Evolutionary conservation across 2,888 invertebrate genomes (phyloP).

Genomic region (Tupiocoris notatus): DNA sequence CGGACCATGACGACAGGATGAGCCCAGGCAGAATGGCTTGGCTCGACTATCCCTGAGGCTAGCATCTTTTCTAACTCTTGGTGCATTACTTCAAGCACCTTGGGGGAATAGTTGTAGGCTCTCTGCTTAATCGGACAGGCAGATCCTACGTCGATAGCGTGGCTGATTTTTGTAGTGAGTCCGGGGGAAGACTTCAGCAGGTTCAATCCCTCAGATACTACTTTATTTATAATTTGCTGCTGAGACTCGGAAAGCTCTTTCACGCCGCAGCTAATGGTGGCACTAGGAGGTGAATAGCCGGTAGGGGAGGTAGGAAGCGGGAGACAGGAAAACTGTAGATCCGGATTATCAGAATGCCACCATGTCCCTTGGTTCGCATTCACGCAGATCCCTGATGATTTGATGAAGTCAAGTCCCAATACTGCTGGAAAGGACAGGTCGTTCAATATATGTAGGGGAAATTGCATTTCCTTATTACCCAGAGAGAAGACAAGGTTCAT

Average conservation of each 20-base stretch:
- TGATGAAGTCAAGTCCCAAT: constrained; percentile 5
- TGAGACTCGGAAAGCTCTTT: not conserved
- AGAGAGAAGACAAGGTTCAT: not conserved
- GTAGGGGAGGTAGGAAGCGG: not conserved
- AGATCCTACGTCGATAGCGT: constrained; percentile 20
- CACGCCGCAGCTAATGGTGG: constrained; percentile 16
- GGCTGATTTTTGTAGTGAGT: constrained; percentile 1
- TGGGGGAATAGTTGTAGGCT: constrained; percentile 14
- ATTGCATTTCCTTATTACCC: not conserved
- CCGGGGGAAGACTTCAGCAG: not conserved
- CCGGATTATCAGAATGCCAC: not conserved
- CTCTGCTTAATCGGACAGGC: constrained; percentile 24
- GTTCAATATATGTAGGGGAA: not conserved
- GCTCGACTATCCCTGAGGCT: not conserved
- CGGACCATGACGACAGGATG: too few species aligned
- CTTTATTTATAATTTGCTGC: not conserved
- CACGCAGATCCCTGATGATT: not conserved
- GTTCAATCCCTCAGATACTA: not conserved
- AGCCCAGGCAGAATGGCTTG: too few species aligned
- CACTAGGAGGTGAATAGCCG: too few species aligned
- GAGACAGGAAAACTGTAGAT: not conserved
- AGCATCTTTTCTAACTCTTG: constrained; percentile 15
- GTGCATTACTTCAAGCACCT: constrained; percentile 19
- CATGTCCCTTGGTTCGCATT: not conserved
- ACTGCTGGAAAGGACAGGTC: constrained; percentile 1